Conservation (phyloP, 2,888 invertebrate genomes). For the Scaptomyza reducta region DNA sequence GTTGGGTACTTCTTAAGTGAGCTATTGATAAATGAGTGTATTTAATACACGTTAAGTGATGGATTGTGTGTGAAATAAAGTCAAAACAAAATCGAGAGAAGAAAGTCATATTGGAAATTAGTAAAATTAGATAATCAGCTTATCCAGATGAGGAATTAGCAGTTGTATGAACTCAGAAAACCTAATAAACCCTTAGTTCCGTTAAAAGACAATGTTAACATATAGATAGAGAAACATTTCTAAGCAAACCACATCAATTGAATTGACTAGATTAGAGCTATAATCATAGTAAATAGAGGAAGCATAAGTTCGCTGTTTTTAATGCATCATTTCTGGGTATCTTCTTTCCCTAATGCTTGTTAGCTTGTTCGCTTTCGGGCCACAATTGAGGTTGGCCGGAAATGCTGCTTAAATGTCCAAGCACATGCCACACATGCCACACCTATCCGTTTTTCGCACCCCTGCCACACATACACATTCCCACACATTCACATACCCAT, state of each 20-base stretch:
- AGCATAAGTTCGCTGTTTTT: not conserved
- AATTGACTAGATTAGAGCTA: not conserved
- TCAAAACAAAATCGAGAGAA: not conserved
- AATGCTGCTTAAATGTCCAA: constrained; percentile 45
- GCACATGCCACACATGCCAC: constrained; percentile 28
- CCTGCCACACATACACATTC: not conserved
- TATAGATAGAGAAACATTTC: not conserved
- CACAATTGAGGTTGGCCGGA: constrained; percentile 68
- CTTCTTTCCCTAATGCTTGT: constrained; percentile 51
- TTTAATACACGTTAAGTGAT: constrained; percentile 6
- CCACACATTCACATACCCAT: not conserved
- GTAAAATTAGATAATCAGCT: not conserved
- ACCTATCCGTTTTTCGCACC: not conserved
- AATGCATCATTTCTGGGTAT: constrained; percentile 24
- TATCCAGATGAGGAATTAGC: not conserved
- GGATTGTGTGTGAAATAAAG: not conserved
- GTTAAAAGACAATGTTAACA: too few relatives aligned
- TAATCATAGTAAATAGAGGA: not conserved
- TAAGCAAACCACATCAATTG: not conserved
- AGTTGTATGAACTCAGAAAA: too few relatives aligned
- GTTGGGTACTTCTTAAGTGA: constrained; percentile 24
- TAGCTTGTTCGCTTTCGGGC: constrained; percentile 58
- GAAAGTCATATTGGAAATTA: not conserved
- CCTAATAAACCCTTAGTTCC: too few relatives aligned
- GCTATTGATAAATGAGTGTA: constrained; percentile 15